Evolutionary conservation across 2,888 invertebrate genomes (phyloP).

Genomic region (Brachypterus glaber): DNA sequence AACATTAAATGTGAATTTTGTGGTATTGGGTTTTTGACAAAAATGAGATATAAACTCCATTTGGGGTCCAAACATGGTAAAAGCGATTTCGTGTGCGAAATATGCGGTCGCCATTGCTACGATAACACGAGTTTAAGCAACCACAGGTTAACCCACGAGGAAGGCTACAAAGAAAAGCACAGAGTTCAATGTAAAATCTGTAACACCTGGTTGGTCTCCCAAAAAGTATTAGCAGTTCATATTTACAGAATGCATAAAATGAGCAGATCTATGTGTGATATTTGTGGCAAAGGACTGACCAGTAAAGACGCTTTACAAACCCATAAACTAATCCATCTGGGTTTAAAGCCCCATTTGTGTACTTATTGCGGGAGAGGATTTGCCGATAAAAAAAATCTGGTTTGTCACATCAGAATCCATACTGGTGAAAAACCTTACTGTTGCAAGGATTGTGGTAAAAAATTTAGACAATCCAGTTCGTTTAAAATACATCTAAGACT

Average conservation of each 20-base stretch:
- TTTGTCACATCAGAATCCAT: conserved; percentile 38
- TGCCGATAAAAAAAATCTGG: conserved; percentile 39
- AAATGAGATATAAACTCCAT: too few species aligned
- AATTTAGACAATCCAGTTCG: too few species aligned
- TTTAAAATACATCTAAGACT: conserved; percentile 38
- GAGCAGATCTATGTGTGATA: too few species aligned
- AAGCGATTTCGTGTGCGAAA: conserved; percentile 19
- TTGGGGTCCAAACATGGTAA: too few species aligned
- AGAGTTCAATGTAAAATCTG: too few species aligned
- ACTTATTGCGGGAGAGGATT: conserved; percentile 31
- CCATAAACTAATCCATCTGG: conserved; percentile 31
- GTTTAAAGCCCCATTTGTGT: conserved; percentile 28
- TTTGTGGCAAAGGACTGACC: too few species aligned
- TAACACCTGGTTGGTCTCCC: too few species aligned
- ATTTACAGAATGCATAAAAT: too few species aligned
- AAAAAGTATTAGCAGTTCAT: too few species aligned
- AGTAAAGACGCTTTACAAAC: too few species aligned
- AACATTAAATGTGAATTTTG: too few species aligned
- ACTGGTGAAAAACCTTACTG: conserved; percentile 40
- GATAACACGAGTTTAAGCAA: conserved; percentile 22
- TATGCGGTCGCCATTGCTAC: conserved; percentile 22
- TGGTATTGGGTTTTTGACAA: too few species aligned
- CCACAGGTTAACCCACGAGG: conserved; percentile 17
- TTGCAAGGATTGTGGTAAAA: conserved; percentile 39
- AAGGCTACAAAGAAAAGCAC: conserved; percentile 17